Evolutionary conservation across 2,797 vertebrate species (phyloP), one percentile per base, ranked within the genome.

Genomic region (Borostomias antarcticus): DNA sequence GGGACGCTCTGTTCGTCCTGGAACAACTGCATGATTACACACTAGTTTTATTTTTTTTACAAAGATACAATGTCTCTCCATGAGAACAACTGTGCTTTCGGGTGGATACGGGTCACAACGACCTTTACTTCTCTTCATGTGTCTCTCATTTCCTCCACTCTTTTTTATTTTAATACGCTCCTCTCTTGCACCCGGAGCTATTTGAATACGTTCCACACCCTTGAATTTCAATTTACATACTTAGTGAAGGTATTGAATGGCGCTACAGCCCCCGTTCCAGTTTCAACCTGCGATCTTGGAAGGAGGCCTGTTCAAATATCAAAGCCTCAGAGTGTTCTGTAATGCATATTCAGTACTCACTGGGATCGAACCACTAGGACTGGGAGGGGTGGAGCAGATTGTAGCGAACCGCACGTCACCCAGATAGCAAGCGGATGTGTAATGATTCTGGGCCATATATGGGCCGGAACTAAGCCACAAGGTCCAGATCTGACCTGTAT

Each of bases 301-400:
- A 43, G 25, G 35, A 40, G 26, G 15, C 51, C 23, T 32, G 45
- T 26, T 57, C 50, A 19, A 47, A n/a, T 33, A 70, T 59, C n/a
- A 47, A 72, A 63, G 11, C 1, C 19, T 52, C 4, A 8, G 23
- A 23, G 52, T 52, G 52, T 30, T 65, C 56, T 60, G 70, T 25
- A 50, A 69, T 50, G 0, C 32, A 30, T 25, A 23, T 58, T 32
- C 3, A 21, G 11, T 58, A 15, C 10, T 72, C 19, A 60, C 21
- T 47, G 72, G 43, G 71, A 80, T 77, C 53, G 74, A 74, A 71
- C 30, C n/a, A 3, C 21, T n/a, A 40, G 25, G n/a, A 58, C 17
- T 61, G 10, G 57, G 45, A 74, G 59, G 56, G n/a, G n/a, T 70
- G 11, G 58, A 33, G 32, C 28, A 25, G 32, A 32, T 30, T 64